Evolutionary conservation across 2,797 vertebrate species (phyloP), one percentile per base, ranked within the genome.

Genomic region (Todus mexicanus): DNA sequence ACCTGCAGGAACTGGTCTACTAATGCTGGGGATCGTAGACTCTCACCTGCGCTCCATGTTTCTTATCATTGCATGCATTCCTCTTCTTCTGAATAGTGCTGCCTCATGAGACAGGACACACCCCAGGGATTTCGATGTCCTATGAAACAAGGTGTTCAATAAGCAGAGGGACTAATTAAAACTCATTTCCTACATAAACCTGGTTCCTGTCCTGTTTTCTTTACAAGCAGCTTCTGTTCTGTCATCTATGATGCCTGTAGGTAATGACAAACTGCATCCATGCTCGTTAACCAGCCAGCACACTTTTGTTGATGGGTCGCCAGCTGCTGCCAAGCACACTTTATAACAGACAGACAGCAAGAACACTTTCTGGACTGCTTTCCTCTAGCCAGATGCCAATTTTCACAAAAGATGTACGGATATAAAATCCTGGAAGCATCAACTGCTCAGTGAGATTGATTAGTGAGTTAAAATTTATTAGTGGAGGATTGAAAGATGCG

Each of bases 161-260:
- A 65, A 84, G 27, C 42, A 81, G 84, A 43, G 88, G 76, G 72
- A 85, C 42, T 31, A 84, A 92, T 86, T 86, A 75, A 78, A 71
- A 38, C 38, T 77, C 0, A 1, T 85, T 93, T 90, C 54, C 83
- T 84, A 15, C 64, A 33, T n/a, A 43, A 79, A 66, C 60, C 25
- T 56, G 27, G 22, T 92, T 96, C 78, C 78, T 79, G 68, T 59
- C 71, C 78, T 87, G 74, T 59, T 90, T 87, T 60, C 68, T 93
- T 50, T 59, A 11, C 4, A 54, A 64, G 2, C 33, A 63, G 63
- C 71, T 78, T 84, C 78, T 38, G 35, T 69, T 69, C 63, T 84
- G 59, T 22, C 64, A 23, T 7, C 7, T 33, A 2, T 33, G 74
- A 31, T 92, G 89, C 43, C 87, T 87, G 71, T 15, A 87, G 87